Base-by-base conservation (phyloP, 1,140 invertebrate species). In the Brachionus paranguensis region DNA sequence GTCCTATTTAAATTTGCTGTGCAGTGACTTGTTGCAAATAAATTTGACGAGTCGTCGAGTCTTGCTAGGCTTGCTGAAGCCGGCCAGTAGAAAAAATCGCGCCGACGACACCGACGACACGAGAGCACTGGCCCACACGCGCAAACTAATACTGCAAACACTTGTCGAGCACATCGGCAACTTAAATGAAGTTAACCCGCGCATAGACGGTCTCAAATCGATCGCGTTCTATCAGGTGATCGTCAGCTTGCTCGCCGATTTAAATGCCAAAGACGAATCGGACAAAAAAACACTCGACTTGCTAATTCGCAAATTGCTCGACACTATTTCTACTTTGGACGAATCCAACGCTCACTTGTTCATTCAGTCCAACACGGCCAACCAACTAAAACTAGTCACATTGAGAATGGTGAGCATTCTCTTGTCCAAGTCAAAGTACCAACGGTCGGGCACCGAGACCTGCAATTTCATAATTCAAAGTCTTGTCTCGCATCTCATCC, bases 391-490 rank as follows among this genome's bases (percentile, higher is more conserved):
- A 11, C 12, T 83, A 3, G 14, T 83, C 2, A 11, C 29, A 1
- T 12, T 83, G 37, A 33, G 81, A 68, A 68, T 41, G 94, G 96
- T 84, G 17, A 81, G 78, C 27, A 81, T 81, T 29, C 60, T 81
- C 8, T 17, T 81, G 10, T 81, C 78, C 1, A 81, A 81, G 24
- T 81, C 78, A 37, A 81, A 81, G 14, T 81, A 81, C 65, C 78
- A 81, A 45, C 20, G 78, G 8, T 64, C 53, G 5, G 78, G 78
- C 33, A 76, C 72, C 1, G 78, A 81, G 11, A 81, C 53, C 2
- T 81, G 78, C 43, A 81, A 60, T 17, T 68, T 81, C 12, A 81
- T 81, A 41, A 81, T 81, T 1, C 78, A 81, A 68, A 81, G 17
- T 20, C 29, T 81, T 29, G 37, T 81, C 6, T 27, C 7, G 1